Evolutionary conservation across 2,797 vertebrate species (phyloP).

Genomic region (Prionace glauca): DNA sequence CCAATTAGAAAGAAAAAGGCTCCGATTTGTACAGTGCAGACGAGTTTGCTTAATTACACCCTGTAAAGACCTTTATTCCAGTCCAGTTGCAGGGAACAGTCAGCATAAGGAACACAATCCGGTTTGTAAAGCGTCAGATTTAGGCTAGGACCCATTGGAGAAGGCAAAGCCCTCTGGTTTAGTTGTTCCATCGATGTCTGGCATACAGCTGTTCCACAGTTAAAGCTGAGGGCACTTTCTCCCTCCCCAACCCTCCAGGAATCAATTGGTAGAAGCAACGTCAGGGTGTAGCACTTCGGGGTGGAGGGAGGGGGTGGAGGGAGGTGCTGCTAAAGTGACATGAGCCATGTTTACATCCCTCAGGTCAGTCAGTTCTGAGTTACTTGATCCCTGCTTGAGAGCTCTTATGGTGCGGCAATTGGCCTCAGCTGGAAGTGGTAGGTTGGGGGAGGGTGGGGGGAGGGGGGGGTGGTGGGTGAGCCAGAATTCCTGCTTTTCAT

Average conservation of each 20-base stretch:
- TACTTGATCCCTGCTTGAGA: background rate
- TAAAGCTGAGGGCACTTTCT: background rate
- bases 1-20: background rate
- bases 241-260: background rate
- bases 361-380: background rate
- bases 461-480: background rate
- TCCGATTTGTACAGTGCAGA: background rate
- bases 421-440: background rate
- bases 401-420: no score
- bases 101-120: background rate
- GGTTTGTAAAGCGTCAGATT: background rate
- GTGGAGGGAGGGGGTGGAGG: no score
- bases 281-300: background rate
- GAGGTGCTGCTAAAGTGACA: background rate
- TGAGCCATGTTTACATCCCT: background rate
- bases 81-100: background rate
- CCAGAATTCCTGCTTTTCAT: background rate
- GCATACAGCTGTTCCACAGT: background rate
- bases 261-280: background rate
- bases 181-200: background rate
- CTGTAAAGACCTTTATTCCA: background rate
- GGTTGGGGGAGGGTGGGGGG: no score
- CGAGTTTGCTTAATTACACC: background rate
- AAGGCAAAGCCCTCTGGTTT: no score
- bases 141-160: background rate